phyloP scores from a whole-genome alignment of 2,888 invertebrate species.

The Melanargia galathea region DNA sequence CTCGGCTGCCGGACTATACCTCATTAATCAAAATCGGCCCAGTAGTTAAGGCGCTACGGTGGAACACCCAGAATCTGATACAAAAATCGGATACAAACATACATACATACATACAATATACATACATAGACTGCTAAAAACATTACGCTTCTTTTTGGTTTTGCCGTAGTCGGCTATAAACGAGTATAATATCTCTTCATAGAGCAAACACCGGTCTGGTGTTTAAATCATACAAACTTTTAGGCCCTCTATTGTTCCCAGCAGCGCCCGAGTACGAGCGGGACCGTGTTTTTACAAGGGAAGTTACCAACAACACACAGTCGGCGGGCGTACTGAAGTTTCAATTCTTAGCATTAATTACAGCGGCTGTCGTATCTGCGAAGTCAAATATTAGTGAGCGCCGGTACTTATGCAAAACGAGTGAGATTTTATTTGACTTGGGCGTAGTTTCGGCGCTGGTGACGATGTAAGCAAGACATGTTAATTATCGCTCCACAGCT shows the following conservation, averaged over 20 bases:
- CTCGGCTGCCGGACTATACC: too few relatives aligned
- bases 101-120: too few relatives aligned
- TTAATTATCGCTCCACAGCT: slow-evolving; percentile 68
- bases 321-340: slow-evolving; percentile 63
- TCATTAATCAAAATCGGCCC: too few relatives aligned
- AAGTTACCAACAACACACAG: slow-evolving; percentile 39
- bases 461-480: slow-evolving; percentile 80
- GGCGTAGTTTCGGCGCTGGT: slow-evolving; percentile 76
- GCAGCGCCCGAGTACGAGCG: slow-evolving; percentile 15
- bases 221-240: slow-evolving; percentile 24
- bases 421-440: slow-evolving; percentile 79
- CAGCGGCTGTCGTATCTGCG: slow-evolving; percentile 60
- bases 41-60: too few relatives aligned
- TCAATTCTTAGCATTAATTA: slow-evolving; percentile 76
- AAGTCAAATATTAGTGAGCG: slow-evolving; percentile 70
- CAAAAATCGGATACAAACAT: too few relatives aligned
- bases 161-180: too few relatives aligned
- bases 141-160: too few relatives aligned
- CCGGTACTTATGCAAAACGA: slow-evolving; percentile 74
- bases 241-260: slow-evolving; percentile 24
- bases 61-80: too few relatives aligned
- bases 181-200: slow-evolving; percentile 21
- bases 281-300: slow-evolving; percentile 36
- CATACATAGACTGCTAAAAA: too few relatives aligned
- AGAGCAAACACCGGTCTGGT: slow-evolving; percentile 23